These are phyloP conservation scores for Drosophila virilis DNA, from an alignment of 1,140 invertebrate species.

Conservation along the genomic window DNA sequence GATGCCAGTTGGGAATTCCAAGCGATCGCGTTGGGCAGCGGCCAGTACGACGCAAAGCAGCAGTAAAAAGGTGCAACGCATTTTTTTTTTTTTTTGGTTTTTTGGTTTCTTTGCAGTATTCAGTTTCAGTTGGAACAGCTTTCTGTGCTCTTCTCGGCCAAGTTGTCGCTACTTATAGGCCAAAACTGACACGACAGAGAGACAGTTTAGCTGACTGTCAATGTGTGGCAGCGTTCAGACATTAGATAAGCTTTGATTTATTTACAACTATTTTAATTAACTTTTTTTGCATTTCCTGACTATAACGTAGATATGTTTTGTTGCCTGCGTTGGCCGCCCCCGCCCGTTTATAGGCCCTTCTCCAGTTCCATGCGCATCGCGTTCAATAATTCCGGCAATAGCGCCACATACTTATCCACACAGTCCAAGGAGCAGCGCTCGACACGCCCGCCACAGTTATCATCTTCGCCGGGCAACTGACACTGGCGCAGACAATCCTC, in stretches of 20 bases:
- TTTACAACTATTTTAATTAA: conserved; percentile 35
- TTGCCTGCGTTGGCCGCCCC: background rate
- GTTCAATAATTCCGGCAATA: conserved; percentile 90
- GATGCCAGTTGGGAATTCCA: background rate
- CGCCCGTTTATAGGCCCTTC: conserved; percentile 35
- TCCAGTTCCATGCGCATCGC: conserved; percentile 88
- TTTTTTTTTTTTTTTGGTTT: background rate
- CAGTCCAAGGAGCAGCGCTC: conserved; percentile 93
- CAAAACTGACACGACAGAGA: background rate
- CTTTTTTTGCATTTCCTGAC: background rate
- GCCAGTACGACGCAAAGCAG: background rate
- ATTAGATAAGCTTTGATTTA: conserved; percentile 31
- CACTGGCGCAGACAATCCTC: conserved; percentile 91
- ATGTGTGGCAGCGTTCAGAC: background rate
- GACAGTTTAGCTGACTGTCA: background rate
- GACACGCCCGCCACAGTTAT: conserved; percentile 71
- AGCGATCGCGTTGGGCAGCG: background rate
- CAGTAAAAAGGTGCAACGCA: conserved; percentile 9
- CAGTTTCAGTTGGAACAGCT: background rate
- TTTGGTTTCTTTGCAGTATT: background rate
- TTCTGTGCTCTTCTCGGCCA: background rate
- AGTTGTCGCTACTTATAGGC: conserved; percentile 17
- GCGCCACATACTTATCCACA: conserved; percentile 91
- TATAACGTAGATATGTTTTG: background rate
- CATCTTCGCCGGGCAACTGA: conserved; percentile 3